A percentile compares a stretch with the other conserved stretches of the same genome.
These are phyloP conservation scores for Cichlasoma orientale DNA, from an alignment of 2,797 vertebrate species.

Conservation along the genomic window DNA sequence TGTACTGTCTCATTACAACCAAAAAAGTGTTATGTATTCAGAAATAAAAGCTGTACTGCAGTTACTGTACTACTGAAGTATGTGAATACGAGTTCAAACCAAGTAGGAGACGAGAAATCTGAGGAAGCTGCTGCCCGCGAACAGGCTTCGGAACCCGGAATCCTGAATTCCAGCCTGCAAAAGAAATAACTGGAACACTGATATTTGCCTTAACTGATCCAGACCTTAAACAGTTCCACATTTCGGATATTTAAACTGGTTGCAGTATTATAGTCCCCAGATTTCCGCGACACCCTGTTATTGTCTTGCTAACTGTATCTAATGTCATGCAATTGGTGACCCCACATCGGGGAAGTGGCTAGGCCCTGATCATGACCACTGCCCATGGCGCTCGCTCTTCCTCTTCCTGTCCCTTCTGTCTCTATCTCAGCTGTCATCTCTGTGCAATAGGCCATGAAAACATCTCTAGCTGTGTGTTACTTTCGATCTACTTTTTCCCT, in stretches of 20 bases:
- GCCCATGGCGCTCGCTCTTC: conserved; percentile 67
- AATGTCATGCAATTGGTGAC: conserved; percentile 75
- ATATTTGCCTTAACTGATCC: background rate
- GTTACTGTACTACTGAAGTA: conserved; percentile 79
- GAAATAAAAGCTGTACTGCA: conserved; percentile 84
- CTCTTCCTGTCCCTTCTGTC: conserved; percentile 41
- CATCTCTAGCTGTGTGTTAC: conserved; percentile 68
- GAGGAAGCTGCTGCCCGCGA: conserved; percentile 74
- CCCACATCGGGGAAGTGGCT: conserved; percentile 69
- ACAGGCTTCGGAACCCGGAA: background rate
- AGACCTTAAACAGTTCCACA: conserved; percentile 10
- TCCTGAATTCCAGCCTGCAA: background rate
- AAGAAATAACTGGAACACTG: background rate
- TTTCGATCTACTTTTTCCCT: conserved; percentile 53
- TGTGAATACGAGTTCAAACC: conserved; percentile 88
- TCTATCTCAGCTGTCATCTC: conserved; percentile 34
- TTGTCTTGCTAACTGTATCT: conserved; percentile 79
- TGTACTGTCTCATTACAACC: conserved; percentile 81
- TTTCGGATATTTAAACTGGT: conserved; percentile 1
- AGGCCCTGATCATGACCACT: conserved; percentile 75
- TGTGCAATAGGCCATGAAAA: conserved; percentile 69
- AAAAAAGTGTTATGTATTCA: conserved; percentile 83
- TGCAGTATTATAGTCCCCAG: conserved; percentile 53
- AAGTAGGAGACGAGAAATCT: conserved; percentile 86
- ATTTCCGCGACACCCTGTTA: conserved; percentile 66